Percentiles rank a stretch among this genome's conserved stretches.
These are phyloP conservation scores for Anthoscopus minutus DNA, from an alignment of 2,113 vertebrate species.

Conservation along the genomic window DNA sequence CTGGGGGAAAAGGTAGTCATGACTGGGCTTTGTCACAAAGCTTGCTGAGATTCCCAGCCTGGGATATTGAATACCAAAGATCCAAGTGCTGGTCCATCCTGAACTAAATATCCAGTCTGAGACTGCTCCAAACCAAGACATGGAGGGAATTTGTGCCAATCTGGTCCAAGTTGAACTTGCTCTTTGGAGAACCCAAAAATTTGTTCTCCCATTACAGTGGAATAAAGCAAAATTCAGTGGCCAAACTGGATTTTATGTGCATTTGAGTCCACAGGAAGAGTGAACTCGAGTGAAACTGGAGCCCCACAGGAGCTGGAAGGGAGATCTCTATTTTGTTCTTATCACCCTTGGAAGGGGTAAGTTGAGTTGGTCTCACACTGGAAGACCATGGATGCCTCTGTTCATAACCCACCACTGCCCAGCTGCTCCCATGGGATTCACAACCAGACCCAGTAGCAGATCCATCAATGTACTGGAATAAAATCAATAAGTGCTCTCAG, in stretches of 20 bases:
- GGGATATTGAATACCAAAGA: background rate
- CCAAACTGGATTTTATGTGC: background rate
- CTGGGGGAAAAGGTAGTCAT: accelerated
- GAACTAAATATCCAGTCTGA: background rate
- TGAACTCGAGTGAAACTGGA: background rate
- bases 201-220: accelerated
- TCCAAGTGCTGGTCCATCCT: background rate
- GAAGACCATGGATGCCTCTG: background rate
- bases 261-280: background rate
- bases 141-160: background rate
- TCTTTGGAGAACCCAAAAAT: background rate
- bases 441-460: background rate
- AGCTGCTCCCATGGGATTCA: background rate
- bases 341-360: background rate
- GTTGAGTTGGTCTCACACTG: background rate
- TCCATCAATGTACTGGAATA: background rate
- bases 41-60: background rate
- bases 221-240: background rate
- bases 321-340: background rate
- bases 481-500: background rate
- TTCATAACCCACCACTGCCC: background rate
- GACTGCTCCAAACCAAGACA: background rate
- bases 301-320: background rate
- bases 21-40: background rate
- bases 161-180: background rate